Evolutionary conservation across 2,888 invertebrate species (phyloP), one percentile per base, ranked within the genome.

Genomic region (Spodoptera littoralis): DNA sequence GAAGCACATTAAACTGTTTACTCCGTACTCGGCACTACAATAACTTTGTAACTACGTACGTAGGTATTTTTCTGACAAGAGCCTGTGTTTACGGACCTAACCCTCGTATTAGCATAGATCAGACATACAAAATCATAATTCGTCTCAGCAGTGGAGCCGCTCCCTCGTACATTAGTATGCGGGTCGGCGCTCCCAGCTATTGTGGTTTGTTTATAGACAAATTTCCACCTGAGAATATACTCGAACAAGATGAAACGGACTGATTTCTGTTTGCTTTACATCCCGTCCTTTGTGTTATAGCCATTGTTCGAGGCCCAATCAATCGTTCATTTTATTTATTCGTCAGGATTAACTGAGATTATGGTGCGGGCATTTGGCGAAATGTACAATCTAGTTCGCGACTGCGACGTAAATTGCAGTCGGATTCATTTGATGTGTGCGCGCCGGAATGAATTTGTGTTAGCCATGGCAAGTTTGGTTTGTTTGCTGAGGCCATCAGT

Each of bases 131-230:
- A 54, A 43, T 65, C 73, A 50, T 71, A 76, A 68, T 61, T 75
- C 63, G 51, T 60, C 57, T 56, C 57, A 55, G 41, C 61, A 76
- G 53, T 81, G 85, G 77, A 80, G 64, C 77, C 71, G 59, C 59
- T 59, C 77, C n/a, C 70, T 70, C 63, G 69, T 73, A 76, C 72
- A 85, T 88, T 86, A 86, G 88, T 87, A 88, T 88, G 84, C 87
- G 82, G 82, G 80, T 79, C 83, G 79, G 63, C 58, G 64, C 74
- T 70, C 61, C 60, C 67, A 76, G 84, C 84, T 84, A 87, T 87
- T 87, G 87, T 83, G 87, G 85, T 80, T 86, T 88, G 84, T 88
- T 87, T 88, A 86, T 86, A 84, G 86, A 85, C 86, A 85, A 88
- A 88, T 86, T 85, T 86, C 84, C 80, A 84, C 84, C 82, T 83